Base-by-base conservation (phyloP, 2,888 invertebrate species). In the Thereva unica region DNA sequence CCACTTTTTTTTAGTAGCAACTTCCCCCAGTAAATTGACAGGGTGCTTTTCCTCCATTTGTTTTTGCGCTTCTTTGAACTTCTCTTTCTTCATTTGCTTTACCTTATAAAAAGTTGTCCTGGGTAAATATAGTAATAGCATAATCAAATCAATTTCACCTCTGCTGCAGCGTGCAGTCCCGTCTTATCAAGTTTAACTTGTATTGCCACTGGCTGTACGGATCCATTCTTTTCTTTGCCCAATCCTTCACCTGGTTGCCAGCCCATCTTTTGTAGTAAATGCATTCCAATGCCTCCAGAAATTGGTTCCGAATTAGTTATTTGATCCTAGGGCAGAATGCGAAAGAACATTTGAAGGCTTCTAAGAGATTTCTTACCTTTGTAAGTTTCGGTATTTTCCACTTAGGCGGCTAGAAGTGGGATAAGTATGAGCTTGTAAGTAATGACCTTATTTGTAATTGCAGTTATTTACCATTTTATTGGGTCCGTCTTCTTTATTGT, bases 201-300 rank as follows among this genome's bases (percentile, higher is more conserved):
- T 0, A 98, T 83, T 69, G 93, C 83, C 7, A 98, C 83, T 0
- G 98, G 98, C 76, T 93, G 94, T 23, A 94, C 82, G 0, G 91
- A 86, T 0, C 98, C 99, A 59, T 93, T 92, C 76, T 94, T 95
- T 77, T 95, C 92, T 78, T 96, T 97, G 44, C 99, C 98, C 61
- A 99, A 85, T 37, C 98, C 99, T 80, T 94, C 93, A 0, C 98
- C 98, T 0, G 95, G 95, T 71, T 89, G 89, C 98, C 98, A 98
- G 52, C 98, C 98, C 97, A 98, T 97, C 85, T 97, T 97, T 83
- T 96, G 93, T 54, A 99, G 85, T 70, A 99, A 85, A 73, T 92
- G 90, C 95, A 96, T 95, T 34, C 98, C 98, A 89, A 97, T 94
- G 8, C 97, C 97, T 64, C 95, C 92, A 56, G 89, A 90, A 1